Conservation (phyloP, 2,113 vertebrate genomes). For the Crotalus horridus region DNA sequence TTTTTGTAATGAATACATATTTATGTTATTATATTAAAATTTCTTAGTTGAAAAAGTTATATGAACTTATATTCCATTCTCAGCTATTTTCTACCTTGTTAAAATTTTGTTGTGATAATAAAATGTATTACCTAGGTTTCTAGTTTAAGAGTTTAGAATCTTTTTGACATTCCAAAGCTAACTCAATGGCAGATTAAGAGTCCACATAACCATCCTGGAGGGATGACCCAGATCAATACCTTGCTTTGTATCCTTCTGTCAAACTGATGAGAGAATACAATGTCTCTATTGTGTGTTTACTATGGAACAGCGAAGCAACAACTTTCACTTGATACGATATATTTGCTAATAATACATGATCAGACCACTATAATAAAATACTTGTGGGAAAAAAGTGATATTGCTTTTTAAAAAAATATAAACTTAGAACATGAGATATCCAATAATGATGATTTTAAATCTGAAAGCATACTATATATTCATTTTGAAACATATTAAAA, state of each 20-base stretch:
- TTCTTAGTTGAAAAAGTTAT: neutral
- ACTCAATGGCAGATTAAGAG: constrained; percentile 56
- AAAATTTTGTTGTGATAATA: neutral
- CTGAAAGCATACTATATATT: neutral
- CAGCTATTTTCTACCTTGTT: constrained; percentile 31
- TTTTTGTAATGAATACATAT: neutral
- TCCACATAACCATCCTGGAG: constrained; percentile 56
- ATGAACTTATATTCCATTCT: neutral
- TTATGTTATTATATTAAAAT: neutral
- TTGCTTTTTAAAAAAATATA: neutral
- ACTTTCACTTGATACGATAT: constrained; percentile 67
- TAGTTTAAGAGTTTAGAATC: neutral
- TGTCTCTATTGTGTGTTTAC: constrained; percentile 65
- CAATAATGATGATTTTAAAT: neutral
- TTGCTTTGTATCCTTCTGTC: constrained; percentile 73
- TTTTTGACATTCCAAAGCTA: constrained; percentile 65
- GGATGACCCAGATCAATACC: constrained; percentile 70
- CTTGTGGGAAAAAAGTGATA: constrained; percentile 14
- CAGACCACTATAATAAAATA: constrained; percentile 69
- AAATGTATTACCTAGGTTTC: neutral
- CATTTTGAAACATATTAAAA: neutral
- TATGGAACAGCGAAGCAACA: constrained; percentile 40
- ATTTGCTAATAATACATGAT: constrained; percentile 76
- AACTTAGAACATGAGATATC: neutral
- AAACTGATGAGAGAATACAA: constrained; percentile 63